Percentiles rank a stretch among this genome's conserved stretches.
phyloP scores from a whole-genome alignment of 2,113 vertebrate genomes.

The Andinoacara biseriatus region DNA sequence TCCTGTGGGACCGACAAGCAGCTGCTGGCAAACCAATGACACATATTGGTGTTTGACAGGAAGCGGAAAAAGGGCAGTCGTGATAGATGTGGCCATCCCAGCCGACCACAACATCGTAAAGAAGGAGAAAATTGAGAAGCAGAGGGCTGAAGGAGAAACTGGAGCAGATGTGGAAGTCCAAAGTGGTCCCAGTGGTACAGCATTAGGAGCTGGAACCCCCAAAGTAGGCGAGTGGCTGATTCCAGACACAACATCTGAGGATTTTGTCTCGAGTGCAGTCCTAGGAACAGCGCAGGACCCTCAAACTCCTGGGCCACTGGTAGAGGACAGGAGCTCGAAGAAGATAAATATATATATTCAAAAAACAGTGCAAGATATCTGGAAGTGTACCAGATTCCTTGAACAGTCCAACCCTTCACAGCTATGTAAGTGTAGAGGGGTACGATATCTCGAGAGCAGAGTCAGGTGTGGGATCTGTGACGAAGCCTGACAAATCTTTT shows the following conservation, averaged over 20 bases:
- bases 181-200: conserved; percentile 4
- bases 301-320: not conserved
- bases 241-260: not conserved
- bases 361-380: not conserved
- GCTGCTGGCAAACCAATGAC: not conserved
- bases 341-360: not conserved
- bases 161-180: not conserved
- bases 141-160: not conserved
- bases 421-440: not conserved
- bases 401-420: not conserved
- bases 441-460: conserved; percentile 17
- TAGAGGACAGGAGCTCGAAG: not conserved
- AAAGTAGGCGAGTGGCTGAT: not conserved
- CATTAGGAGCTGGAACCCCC: not conserved
- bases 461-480: conserved; percentile 37
- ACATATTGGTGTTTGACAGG: not conserved
- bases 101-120: not conserved
- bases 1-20: not conserved
- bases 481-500: conserved; percentile 37
- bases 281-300: not conserved
- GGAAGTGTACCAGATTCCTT: not conserved
- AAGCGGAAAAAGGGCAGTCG: not conserved
- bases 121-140: not conserved
- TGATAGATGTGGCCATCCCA: not conserved
- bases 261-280: not conserved